Percentiles rank a stretch among this genome's conserved stretches.
phyloP scores from a whole-genome alignment of 2,113 vertebrate species.

The Gorsachius goisagi region DNA sequence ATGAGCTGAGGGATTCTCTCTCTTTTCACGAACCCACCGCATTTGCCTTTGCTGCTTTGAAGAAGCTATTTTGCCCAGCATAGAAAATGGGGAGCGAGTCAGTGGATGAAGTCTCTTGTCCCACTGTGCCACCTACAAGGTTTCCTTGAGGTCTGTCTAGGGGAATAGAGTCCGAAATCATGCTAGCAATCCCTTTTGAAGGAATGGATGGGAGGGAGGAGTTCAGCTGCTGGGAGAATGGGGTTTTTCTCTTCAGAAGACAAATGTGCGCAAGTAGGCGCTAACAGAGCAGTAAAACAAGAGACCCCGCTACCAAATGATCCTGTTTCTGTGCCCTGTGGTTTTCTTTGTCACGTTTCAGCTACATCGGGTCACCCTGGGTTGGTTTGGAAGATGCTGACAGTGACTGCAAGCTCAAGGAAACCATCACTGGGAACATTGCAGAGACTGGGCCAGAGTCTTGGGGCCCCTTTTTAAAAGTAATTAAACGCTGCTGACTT shows the following conservation, averaged over 20 bases:
- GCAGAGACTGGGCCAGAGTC: neutral
- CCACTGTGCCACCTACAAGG: neutral
- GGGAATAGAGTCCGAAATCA: neutral
- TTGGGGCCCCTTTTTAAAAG: neutral
- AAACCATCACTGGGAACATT: neutral
- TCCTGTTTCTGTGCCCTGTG: too few species aligned
- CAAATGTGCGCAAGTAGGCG: neutral
- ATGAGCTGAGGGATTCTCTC: neutral
- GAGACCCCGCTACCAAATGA: too few species aligned
- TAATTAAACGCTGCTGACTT: neutral
- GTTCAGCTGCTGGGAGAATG: neutral
- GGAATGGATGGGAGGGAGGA: neutral
- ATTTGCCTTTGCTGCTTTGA: neutral
- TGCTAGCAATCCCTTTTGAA: neutral
- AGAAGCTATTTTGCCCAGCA: neutral
- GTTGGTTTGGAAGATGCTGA: neutral
- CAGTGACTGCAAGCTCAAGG: neutral
- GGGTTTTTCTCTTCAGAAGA: neutral
- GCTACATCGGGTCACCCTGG: neutral
- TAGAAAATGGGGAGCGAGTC: neutral
- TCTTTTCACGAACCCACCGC: neutral
- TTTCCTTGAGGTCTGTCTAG: neutral
- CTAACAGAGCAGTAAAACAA: rapidly evolving
- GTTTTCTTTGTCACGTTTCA: rapidly evolving
- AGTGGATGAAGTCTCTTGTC: neutral